Percentiles rank a stretch among this genome's conserved stretches.
phyloP scores from a whole-genome alignment of 2,113 vertebrate species.

The Pelecanoides urinatrix region DNA sequence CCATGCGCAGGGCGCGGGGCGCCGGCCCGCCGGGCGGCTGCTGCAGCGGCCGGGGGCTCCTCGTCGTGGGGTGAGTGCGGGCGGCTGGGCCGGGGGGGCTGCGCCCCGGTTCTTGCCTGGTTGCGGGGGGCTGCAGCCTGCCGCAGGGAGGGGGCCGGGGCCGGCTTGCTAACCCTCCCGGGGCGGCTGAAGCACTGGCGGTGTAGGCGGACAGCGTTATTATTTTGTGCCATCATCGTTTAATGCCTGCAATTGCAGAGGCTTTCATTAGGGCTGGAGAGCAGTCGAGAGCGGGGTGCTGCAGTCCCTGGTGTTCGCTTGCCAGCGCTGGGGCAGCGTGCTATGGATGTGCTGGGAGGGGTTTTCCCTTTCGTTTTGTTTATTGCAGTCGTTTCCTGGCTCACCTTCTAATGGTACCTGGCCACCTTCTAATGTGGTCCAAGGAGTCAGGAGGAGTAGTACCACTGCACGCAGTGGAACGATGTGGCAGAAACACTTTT shows the following conservation, averaged over 20 bases:
- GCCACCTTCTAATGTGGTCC: neutral
- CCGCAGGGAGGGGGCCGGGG: neutral
- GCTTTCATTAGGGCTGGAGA: neutral
- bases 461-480: rapidly evolving
- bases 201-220: rapidly evolving
- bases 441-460: rapidly evolving
- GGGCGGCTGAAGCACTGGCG: neutral
- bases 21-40: too few relatives aligned
- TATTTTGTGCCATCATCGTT: rapidly evolving
- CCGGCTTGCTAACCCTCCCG: neutral
- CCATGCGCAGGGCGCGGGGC: too few relatives aligned
- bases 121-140: neutral
- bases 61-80: slow-evolving; percentile 68
- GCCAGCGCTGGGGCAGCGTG: neutral
- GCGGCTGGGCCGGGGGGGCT: neutral
- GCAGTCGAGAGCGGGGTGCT: neutral
- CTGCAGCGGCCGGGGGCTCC: too few relatives aligned
- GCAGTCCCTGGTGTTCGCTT: neutral
- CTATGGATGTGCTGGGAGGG: neutral
- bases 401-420: neutral
- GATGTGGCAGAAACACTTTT: neutral
- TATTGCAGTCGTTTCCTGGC: neutral
- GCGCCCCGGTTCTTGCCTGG: too few relatives aligned
- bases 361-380: neutral
- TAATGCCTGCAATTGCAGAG: neutral